A percentile compares a stretch with the other conserved stretches of the same genome.
These are phyloP conservation scores for Cepphus grylle DNA, from an alignment of 2,113 vertebrate genomes.

Conservation along the genomic window DNA sequence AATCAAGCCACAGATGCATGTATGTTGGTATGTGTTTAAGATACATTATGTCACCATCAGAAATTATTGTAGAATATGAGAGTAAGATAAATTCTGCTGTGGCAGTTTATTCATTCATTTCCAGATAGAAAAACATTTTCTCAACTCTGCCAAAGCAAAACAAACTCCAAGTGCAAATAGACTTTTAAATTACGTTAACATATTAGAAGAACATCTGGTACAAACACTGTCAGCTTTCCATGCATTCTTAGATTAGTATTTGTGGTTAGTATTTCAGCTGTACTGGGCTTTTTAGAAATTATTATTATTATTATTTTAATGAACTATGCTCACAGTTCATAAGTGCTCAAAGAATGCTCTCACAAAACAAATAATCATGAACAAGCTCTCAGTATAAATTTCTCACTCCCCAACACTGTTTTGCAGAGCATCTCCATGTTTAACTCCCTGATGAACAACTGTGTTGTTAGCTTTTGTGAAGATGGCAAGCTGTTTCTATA, in stretches of 20 bases:
- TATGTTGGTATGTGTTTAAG: background rate
- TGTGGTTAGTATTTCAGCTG: constrained; percentile 53
- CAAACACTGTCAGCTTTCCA: constrained; percentile 42
- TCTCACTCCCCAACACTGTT: background rate
- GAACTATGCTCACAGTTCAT: background rate
- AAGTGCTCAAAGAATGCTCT: background rate
- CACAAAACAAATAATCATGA: background rate
- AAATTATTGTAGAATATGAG: background rate
- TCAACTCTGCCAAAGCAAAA: constrained; percentile 30
- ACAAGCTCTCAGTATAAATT: background rate
- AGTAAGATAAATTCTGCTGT: background rate
- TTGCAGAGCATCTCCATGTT: background rate
- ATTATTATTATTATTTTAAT: background rate
- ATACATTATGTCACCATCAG: background rate
- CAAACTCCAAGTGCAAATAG: background rate
- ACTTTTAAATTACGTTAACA: constrained; percentile 15
- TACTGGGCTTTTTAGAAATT: background rate
- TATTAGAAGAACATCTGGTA: constrained; percentile 49
- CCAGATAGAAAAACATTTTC: background rate
- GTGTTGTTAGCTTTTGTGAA: background rate
- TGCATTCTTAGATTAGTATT: constrained; percentile 36
- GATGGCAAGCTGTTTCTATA: background rate
- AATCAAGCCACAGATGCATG: background rate
- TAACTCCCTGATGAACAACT: background rate
- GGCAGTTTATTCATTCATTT: constrained; percentile 8